Percentiles rank a stretch among this genome's conserved stretches.
Conservation (phyloP, 2,113 vertebrate genomes). For the Hydrochoerus hydrochaeris region DNA sequence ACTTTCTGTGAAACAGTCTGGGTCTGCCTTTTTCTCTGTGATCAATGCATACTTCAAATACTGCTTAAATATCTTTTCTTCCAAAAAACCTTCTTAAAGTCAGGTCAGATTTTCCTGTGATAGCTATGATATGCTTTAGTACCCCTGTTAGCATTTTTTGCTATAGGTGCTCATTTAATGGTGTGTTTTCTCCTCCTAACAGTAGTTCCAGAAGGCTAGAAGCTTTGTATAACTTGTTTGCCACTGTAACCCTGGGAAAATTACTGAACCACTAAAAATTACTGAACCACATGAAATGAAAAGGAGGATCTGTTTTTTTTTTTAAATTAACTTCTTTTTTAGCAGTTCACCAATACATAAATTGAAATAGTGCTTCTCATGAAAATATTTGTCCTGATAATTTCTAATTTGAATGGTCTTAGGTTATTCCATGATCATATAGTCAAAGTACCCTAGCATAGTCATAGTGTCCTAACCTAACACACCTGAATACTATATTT, state of each 20-base stretch:
- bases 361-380: slow-evolving; percentile 26
- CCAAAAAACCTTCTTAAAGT: not conserved
- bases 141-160: not conserved
- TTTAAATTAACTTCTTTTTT: not conserved
- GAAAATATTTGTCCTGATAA: slow-evolving; percentile 28
- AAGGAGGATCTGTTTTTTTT: no score
- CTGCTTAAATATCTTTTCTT: slow-evolving; percentile 4
- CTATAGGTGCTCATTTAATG: not conserved
- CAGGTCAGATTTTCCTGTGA: slow-evolving; percentile 31
- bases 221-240: not conserved
- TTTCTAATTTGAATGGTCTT: slow-evolving; percentile 44
- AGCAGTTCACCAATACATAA: not conserved
- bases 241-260: not conserved
- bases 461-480: not conserved
- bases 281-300: slow-evolving; percentile 40
- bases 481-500: not conserved
- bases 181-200: not conserved
- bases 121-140: not conserved
- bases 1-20: slow-evolving; percentile 19
- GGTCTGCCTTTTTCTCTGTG: not conserved
- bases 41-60: not conserved
- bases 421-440: not conserved
- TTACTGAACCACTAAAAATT: not conserved
- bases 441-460: not conserved
- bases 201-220: slow-evolving; percentile 9